Conservation (phyloP, 2,113 vertebrate genomes). For the Hyperoodon ampullatus region DNA sequence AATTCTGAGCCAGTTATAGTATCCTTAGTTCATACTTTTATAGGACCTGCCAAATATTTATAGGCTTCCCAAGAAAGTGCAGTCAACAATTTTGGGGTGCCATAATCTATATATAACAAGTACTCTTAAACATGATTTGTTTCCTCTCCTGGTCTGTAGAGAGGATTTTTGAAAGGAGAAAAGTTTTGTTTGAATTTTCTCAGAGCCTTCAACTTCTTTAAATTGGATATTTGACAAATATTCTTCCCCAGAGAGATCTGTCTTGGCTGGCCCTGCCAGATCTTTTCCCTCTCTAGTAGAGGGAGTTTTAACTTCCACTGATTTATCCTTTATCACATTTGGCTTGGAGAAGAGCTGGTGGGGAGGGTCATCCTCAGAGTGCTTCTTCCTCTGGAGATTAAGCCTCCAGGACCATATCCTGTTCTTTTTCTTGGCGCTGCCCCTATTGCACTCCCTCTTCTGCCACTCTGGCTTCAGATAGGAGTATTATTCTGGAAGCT, state of each 20-base stretch:
- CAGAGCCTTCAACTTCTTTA: constrained; percentile 65
- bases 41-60: constrained; percentile 57
- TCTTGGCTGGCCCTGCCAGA: constrained; percentile 39
- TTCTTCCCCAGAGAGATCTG: constrained; percentile 39
- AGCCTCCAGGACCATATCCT: neutral
- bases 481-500: constrained; percentile 36
- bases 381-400: neutral
- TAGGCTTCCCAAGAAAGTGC: constrained; percentile 57
- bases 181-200: constrained; percentile 58
- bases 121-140: constrained; percentile 55
- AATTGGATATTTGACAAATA: constrained; percentile 67
- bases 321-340: constrained; percentile 63
- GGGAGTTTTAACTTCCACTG: constrained; percentile 54
- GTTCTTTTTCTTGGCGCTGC: neutral
- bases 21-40: constrained; percentile 42
- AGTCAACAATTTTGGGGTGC: constrained; percentile 49
- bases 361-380: neutral
- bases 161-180: constrained; percentile 55
- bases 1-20: constrained; percentile 17
- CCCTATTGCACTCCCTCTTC: neutral
- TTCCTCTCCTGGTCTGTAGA: constrained; percentile 60
- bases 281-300: constrained; percentile 39
- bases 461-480: constrained; percentile 32
- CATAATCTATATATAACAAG: constrained; percentile 57
- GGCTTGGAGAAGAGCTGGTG: constrained; percentile 13